Conservation (phyloP, 2,797 vertebrate species). For the Chiloscyllium punctatum region DNA sequence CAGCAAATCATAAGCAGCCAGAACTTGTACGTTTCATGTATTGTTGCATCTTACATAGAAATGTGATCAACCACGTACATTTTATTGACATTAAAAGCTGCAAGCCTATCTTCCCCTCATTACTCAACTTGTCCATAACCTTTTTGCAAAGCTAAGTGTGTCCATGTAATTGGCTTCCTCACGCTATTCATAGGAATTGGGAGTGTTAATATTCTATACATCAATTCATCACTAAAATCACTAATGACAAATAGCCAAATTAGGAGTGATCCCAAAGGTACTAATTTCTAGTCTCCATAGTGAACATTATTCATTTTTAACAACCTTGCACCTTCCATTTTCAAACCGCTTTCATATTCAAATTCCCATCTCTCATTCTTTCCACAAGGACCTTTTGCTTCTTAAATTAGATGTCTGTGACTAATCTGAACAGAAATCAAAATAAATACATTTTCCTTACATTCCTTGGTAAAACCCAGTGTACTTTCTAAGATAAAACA, state of each 20-base stretch:
- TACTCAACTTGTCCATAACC: neutral
- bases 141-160: neutral
- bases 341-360: neutral
- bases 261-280: neutral
- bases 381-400: neutral
- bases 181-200: neutral
- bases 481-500: neutral
- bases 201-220: neutral
- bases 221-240: neutral
- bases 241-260: neutral
- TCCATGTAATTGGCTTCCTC: neutral
- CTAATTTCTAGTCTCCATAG: neutral
- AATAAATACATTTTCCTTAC: neutral
- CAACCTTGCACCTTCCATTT: neutral
- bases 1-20: neutral
- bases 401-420: neutral
- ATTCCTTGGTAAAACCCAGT: neutral
- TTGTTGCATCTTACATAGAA: neutral
- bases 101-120: neutral
- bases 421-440: neutral
- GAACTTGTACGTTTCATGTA: neutral
- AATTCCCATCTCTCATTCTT: neutral
- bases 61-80: neutral
- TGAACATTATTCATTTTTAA: slow-evolving; percentile 6
- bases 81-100: neutral